A percentile compares a stretch with the other conserved stretches of the same genome.
phyloP scores from a whole-genome alignment of 2,797 vertebrate species.

The Tokudaia tokunoshimensis region DNA sequence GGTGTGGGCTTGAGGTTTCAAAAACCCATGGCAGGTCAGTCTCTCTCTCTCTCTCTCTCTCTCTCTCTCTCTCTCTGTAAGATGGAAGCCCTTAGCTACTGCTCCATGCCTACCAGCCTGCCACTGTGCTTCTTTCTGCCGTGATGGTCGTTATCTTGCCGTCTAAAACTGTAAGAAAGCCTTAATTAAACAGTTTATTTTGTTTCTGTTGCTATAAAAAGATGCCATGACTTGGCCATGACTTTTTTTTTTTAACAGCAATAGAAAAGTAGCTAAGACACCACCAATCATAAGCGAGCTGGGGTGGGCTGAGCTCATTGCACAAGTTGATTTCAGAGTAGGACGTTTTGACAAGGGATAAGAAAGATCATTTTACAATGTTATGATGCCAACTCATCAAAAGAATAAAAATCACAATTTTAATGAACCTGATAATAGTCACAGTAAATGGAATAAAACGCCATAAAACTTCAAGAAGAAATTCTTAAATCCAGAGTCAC shows the following conservation, averaged over 20 bases:
- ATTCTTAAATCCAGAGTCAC: not conserved
- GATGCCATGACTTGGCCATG: not conserved
- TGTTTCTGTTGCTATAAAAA: not conserved
- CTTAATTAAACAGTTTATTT: not conserved
- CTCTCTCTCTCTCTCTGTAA: not conserved
- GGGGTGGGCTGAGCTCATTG: not conserved
- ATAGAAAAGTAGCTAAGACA: not conserved
- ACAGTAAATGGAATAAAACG: not conserved
- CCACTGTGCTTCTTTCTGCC: not conserved
- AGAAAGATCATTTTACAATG: not conserved
- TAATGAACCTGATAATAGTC: not conserved
- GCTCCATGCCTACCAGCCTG: not conserved
- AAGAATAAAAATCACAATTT: not conserved
- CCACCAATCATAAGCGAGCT: not conserved
- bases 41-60: not conserved
- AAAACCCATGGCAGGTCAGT: no score
- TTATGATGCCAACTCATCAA: not conserved
- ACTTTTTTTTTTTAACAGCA: not conserved
- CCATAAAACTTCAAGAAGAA: not conserved
- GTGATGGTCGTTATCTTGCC: not conserved
- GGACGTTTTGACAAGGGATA: not conserved
- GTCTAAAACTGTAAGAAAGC: not conserved
- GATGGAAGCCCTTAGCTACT: not conserved
- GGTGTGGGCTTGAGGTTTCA: no score
- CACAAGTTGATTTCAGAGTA: not conserved